Evolutionary conservation across 1,140 invertebrate genomes (phyloP).

Genomic region (Himalopsyche phryganea): DNA sequence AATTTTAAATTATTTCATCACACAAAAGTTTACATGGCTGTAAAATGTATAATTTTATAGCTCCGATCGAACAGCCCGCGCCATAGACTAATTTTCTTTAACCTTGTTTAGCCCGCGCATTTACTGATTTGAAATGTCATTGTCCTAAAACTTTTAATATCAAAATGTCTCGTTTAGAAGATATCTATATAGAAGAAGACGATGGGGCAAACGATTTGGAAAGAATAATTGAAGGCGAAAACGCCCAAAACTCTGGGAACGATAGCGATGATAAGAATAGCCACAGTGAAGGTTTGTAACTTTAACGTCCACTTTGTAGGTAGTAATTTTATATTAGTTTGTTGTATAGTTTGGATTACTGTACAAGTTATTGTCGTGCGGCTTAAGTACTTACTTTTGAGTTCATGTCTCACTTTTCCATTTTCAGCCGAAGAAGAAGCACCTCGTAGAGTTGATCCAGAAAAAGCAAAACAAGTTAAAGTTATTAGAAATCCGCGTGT

Average conservation of each 20-base stretch:
- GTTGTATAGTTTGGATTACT: conserved; percentile 3
- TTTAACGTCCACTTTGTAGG: too few species aligned
- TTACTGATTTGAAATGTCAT: too few species aligned
- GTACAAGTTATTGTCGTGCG: neutral
- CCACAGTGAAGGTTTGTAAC: conserved; percentile 21
- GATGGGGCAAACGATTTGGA: conserved; percentile 46
- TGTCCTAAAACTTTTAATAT: too few species aligned
- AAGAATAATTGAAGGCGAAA: conserved; percentile 47
- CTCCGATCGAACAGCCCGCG: too few species aligned
- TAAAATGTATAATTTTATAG: too few species aligned
- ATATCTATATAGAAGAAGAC: conserved; percentile 45
- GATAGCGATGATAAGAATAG: conserved; percentile 40
- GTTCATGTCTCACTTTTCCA: neutral
- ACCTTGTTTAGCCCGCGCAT: too few species aligned
- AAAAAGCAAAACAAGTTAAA: conserved; percentile 47
- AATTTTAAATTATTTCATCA: neutral
- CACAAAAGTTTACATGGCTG: too few species aligned
- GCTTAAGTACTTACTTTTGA: neutral
- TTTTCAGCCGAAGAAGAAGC: conserved; percentile 44
- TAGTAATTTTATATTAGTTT: too few species aligned
- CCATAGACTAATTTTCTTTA: too few species aligned
- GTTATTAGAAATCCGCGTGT: conserved; percentile 64
- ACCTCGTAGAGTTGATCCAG: conserved; percentile 43
- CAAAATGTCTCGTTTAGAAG: conserved; percentile 47
- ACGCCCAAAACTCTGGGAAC: conserved; percentile 33